Evolutionary conservation across 2,113 vertebrate species (phyloP), one percentile per base, ranked within the genome.

Genomic region (Amphiprion percula): DNA sequence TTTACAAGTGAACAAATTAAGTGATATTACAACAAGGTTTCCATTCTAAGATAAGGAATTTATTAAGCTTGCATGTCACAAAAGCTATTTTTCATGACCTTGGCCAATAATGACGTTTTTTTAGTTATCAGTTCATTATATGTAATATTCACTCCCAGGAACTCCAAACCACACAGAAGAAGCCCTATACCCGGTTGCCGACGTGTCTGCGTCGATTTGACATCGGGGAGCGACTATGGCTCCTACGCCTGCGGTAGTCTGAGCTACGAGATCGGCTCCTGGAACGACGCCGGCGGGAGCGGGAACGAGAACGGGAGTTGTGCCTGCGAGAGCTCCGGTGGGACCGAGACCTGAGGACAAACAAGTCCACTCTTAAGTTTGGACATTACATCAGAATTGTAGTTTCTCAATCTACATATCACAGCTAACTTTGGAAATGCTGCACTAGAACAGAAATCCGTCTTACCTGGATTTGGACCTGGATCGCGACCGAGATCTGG

Each of bases 401-500:
- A 59, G 24, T 21, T 30, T 10, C 24, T 10, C 3, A 10, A 12
- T 21, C 30, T 0, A 49, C 1, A 4, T 17, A 3, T 11, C 3
- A 19, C 10, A 44, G 10, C 11, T 2, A 71, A 28, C 26, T 17
- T 28, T 5, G 5, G 67, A 71, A 70, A 24, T 1, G 2, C 2
- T 21, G 1, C 8, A 7, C 3, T 44, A 21, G 17, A 19, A 50
- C 6, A 26, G 1, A 53, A 8, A 19, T 0, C 4, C 0, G 0
- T 52, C 19, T 66, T 44, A 92, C 91, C 91, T 88, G 1, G 91
- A 92, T 87, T 96, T 95, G 93, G 91, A 91, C 65, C 88, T 88
- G 10, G 96, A 92, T 14, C 73, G 79, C 5, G 91, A 96, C 79
- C 94, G 96, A 79, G 92, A 93, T 63, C 87, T 85, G 44, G 96